Evolutionary conservation across 2,113 vertebrate species (phyloP).

Genomic region (Paraplagusia blochii): DNA sequence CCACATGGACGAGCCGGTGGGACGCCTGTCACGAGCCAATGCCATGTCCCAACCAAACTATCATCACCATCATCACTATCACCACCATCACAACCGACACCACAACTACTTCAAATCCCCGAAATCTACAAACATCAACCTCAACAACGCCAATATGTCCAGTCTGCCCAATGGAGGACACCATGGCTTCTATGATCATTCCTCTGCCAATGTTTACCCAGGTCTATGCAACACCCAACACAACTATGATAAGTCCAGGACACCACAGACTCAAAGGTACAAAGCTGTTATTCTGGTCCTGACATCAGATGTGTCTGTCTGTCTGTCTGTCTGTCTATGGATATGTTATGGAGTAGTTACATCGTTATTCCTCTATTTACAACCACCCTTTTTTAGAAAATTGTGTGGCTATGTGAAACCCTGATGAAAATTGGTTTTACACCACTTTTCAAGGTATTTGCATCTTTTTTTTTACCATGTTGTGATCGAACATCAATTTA

Average conservation of each 20-base stretch:
- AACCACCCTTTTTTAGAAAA: too few species aligned
- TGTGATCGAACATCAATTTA: too few species aligned
- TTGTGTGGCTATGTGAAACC: too few species aligned
- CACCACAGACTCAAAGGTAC: slow-evolving; percentile 90
- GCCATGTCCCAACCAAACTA: slow-evolving; percentile 88
- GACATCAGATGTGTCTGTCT: too few species aligned
- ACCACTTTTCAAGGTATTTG: too few species aligned
- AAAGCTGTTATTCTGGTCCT: neutral
- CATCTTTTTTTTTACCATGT: too few species aligned
- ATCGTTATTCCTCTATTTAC: too few species aligned
- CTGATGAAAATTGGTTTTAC: too few species aligned
- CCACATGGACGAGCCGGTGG: slow-evolving; percentile 84
- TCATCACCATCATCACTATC: slow-evolving; percentile 85
- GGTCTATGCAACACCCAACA: slow-evolving; percentile 73
- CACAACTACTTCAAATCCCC: slow-evolving; percentile 90
- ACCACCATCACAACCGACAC: slow-evolving; percentile 84
- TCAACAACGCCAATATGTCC: slow-evolving; percentile 97
- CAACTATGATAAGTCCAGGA: slow-evolving; percentile 82
- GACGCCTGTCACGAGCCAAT: slow-evolving; percentile 85
- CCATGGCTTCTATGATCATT: slow-evolving; percentile 81
- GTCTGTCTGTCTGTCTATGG: too few species aligned
- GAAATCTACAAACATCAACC: slow-evolving; percentile 97
- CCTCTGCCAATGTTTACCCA: slow-evolving; percentile 82
- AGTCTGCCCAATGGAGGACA: slow-evolving; percentile 87
- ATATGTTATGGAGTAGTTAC: too few species aligned